Evolutionary conservation across 2,113 vertebrate genomes (phyloP).

Genomic region (Ictidomys tridecemlineatus): DNA sequence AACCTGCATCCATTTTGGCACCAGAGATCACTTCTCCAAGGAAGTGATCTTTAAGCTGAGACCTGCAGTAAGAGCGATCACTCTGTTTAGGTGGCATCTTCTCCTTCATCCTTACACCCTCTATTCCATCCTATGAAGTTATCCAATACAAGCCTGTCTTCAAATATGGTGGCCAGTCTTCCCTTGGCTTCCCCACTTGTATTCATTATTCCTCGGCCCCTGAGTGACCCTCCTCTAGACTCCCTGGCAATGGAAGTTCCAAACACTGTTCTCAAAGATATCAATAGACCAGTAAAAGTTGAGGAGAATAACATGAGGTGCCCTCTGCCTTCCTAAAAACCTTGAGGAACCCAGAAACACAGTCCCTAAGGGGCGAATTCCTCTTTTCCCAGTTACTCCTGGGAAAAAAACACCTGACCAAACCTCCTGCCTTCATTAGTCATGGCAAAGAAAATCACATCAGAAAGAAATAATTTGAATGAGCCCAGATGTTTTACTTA

Average conservation of each 20-base stretch:
- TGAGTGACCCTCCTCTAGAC: neutral
- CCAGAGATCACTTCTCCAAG: neutral
- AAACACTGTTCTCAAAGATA: neutral
- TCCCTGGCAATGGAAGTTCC: neutral
- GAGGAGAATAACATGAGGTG: neutral
- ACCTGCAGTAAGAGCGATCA: neutral
- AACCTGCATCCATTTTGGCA: no score
- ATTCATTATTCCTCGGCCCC: neutral
- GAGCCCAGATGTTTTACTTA: conserved; percentile 76
- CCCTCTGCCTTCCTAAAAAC: neutral
- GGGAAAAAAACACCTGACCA: conserved; percentile 49
- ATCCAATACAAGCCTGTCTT: neutral
- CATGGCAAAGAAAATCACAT: conserved; percentile 61
- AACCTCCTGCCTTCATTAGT: conserved; percentile 45
- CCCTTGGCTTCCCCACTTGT: neutral
- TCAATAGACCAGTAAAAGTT: neutral
- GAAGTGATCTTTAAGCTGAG: neutral
- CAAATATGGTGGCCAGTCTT: neutral
- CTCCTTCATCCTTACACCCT: neutral
- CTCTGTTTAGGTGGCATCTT: neutral
- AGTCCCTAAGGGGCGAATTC: neutral
- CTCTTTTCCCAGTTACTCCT: conserved; percentile 14
- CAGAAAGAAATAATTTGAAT: conserved; percentile 62
- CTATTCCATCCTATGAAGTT: neutral
- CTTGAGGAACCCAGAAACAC: neutral